Evolutionary conservation across 2,888 invertebrate genomes (phyloP).

Genomic region (Trilocha varians): DNA sequence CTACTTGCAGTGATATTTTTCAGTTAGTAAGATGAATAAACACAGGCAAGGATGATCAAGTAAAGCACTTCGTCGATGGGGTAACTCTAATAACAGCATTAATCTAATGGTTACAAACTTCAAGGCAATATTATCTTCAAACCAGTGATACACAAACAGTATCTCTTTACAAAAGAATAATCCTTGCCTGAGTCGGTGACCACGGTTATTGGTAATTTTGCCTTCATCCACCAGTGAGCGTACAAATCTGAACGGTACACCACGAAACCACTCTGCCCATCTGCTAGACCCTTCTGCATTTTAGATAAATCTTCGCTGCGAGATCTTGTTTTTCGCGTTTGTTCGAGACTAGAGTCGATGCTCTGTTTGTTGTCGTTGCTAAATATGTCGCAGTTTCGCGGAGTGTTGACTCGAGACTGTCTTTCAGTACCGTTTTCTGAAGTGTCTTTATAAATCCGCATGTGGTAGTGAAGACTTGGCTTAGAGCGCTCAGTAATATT

Average conservation of each 20-base stretch:
- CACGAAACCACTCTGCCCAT: slow-evolving; percentile 59
- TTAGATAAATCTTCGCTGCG: slow-evolving; percentile 65
- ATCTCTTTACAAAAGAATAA: slow-evolving; percentile 71
- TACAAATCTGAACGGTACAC: slow-evolving; percentile 88
- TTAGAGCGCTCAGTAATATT: slow-evolving; percentile 63
- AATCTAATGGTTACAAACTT: slow-evolving; percentile 70
- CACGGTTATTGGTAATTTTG: slow-evolving; percentile 80
- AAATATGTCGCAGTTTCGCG: slow-evolving; percentile 48
- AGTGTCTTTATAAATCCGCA: slow-evolving; percentile 63
- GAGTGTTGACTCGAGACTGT: slow-evolving; percentile 40
- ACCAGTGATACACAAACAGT: slow-evolving; percentile 71
- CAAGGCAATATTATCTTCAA: slow-evolving; percentile 69
- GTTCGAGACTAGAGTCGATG: slow-evolving; percentile 22
- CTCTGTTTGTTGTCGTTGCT: slow-evolving; percentile 34
- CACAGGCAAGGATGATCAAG: slow-evolving; percentile 75
- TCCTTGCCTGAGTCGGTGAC: slow-evolving; percentile 75
- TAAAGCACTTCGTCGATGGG: slow-evolving; percentile 73
- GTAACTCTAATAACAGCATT: slow-evolving; percentile 62
- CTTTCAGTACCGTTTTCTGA: slow-evolving; percentile 29
- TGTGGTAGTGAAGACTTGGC: slow-evolving; percentile 66
- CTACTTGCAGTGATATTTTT: slow-evolving; percentile 56
- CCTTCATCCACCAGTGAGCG: slow-evolving; percentile 95
- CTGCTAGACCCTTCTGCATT: slow-evolving; percentile 52
- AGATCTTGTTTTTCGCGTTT: slow-evolving; percentile 50
- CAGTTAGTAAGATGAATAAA: slow-evolving; percentile 70